Evolutionary conservation across 2,113 vertebrate species (phyloP), one percentile per base, ranked within the genome.

Genomic region (Eudorcas thomsonii): DNA sequence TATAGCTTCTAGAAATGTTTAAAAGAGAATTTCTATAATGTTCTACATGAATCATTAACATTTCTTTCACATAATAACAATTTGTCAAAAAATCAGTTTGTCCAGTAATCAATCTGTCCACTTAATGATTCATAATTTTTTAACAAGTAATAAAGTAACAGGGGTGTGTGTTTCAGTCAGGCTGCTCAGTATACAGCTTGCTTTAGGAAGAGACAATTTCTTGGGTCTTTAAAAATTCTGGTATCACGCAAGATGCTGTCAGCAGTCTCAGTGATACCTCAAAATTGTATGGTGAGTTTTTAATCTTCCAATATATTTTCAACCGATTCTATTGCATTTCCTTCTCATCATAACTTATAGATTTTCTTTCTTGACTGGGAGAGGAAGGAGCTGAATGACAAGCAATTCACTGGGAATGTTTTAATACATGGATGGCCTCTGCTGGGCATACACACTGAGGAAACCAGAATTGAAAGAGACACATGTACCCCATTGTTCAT

Each of bases 51-150:
- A 64, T 64, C 30, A 67, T 93, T 94, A 67, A 50, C 55, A 6
- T 96, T 94, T 91, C 94, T 95, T 95, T 97, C 71, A 80, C 3
- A 7, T 50, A n/a, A 91, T 57, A 96, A 28, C 26, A 95, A 88
- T 93, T 89, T 89, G 55, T 71, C 71, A 80, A 33, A 91, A 89
- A 85, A 94, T 91, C 43, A 97, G 23, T 55, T 90, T 59, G 8
- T 55, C 28, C 60, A 84, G 81, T 78, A 39, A 77, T 26, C n/a
- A 87, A 85, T 94, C 88, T 97, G 25, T 2, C 89, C 23, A 78
- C 14, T 88, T 83, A 91, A 94, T 87, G 6, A 97, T 43, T 71
- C 80, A 21, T 83, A 52, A 9, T 59, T 94, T 97, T 93, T 60
- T n/a, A 80, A 92, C 26, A 96, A 85, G 26, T 59, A 89, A 78